Evolutionary conservation across 2,113 vertebrate genomes (phyloP).

Genomic region (Merops nubicus): DNA sequence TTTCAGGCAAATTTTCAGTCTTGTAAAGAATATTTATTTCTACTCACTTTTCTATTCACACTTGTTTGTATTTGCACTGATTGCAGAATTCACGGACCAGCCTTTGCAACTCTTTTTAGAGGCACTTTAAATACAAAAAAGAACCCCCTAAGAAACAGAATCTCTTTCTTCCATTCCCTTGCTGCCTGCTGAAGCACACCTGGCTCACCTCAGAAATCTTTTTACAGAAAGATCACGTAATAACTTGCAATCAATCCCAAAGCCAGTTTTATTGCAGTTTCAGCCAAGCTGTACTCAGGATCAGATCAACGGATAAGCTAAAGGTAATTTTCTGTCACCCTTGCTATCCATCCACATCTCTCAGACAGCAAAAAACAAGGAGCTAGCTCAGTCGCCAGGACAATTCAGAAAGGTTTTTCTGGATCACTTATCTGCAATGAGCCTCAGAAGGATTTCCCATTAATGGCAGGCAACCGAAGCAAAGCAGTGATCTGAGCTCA

Average conservation of each 20-base stretch:
- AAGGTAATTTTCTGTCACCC: constrained; percentile 37
- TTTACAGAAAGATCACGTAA: background rate
- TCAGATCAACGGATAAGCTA: constrained; percentile 25
- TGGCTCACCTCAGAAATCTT: background rate
- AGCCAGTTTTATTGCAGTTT: background rate
- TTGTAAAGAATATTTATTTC: background rate
- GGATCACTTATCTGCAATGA: background rate
- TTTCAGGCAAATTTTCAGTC: background rate
- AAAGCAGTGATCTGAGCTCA: background rate
- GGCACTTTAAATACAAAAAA: background rate
- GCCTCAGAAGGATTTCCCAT: background rate
- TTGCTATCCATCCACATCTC: constrained; percentile 3
- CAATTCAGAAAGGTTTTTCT: constrained; percentile 5
- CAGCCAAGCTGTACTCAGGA: background rate
- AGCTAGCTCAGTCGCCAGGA: background rate
- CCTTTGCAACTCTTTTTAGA: background rate
- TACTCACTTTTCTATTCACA: background rate
- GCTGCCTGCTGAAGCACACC: background rate
- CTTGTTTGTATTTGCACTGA: background rate
- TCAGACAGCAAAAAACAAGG: background rate
- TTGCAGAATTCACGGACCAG: background rate
- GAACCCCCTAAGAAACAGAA: background rate
- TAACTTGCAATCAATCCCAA: constrained; percentile 30
- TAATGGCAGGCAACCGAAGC: background rate
- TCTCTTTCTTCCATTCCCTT: background rate